phyloP scores from a whole-genome alignment of 2,888 invertebrate genomes.

The Subacronicta megacephala region DNA sequence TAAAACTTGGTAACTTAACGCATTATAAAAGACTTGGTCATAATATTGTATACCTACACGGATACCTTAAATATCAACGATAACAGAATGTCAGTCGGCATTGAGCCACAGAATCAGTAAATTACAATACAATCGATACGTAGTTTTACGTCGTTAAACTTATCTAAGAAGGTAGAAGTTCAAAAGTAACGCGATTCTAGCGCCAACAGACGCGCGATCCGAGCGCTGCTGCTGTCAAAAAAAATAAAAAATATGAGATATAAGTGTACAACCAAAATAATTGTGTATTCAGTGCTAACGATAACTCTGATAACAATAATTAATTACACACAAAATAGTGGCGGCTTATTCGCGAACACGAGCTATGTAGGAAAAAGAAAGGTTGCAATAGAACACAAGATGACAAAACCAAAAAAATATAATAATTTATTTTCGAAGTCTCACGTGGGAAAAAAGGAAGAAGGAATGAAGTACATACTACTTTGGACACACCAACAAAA shows the following conservation, averaged over 20 bases:
- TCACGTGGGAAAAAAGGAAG: not conserved
- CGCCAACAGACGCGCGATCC: conserved; percentile 7
- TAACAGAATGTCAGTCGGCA: conserved; percentile 15
- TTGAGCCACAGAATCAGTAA: not conserved
- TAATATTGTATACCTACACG: conserved; percentile 15
- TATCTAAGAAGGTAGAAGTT: conserved; percentile 1
- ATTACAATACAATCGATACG: conserved; percentile 1
- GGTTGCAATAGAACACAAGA: conserved; percentile 62
- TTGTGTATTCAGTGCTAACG: conserved; percentile 20
- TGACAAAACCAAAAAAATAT: conserved; percentile 29
- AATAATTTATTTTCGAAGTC: not conserved
- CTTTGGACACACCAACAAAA: conserved; percentile 65
- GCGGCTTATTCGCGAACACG: not conserved
- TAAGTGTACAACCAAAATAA: conserved; percentile 24
- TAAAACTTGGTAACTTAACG: not conserved
- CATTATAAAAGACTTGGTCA: conserved; percentile 24
- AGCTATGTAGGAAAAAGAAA: conserved; percentile 1
- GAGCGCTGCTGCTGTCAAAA: not conserved
- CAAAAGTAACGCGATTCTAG: conserved; percentile 12
- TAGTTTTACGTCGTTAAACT: conserved; percentile 2
- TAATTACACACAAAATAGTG: conserved; percentile 6
- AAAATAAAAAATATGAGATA: conserved; percentile 23
- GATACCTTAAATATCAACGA: conserved; percentile 23
- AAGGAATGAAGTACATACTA: conserved; percentile 64
- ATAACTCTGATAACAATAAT: conserved; percentile 17